These are phyloP conservation scores for Ispidina picta DNA, from an alignment of 2,797 vertebrate genomes.

Conservation along the genomic window DNA sequence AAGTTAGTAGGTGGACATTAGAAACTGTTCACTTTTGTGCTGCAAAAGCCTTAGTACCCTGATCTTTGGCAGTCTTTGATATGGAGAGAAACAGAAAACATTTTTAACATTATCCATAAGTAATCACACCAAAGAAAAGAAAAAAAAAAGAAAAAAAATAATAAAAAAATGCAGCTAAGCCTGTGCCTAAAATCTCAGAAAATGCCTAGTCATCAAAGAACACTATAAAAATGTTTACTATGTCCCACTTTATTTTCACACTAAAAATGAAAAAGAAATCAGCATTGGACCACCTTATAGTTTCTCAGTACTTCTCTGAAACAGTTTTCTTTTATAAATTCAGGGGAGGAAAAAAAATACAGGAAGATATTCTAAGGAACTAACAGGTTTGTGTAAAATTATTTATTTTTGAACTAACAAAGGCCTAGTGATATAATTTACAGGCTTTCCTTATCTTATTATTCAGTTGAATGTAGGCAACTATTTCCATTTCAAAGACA, in stretches of 20 bases:
- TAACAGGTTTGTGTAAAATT: not conserved
- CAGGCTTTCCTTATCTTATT: conserved; percentile 34
- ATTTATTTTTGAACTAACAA: conserved; percentile 19
- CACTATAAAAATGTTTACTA: not conserved
- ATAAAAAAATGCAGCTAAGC: not conserved
- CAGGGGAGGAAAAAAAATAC: not conserved
- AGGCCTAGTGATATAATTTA: not conserved
- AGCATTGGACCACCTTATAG: not conserved
- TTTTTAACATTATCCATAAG: not conserved
- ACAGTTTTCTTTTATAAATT: not conserved
- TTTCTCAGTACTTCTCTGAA: not conserved
- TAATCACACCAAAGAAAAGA: not conserved
- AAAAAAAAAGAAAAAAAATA: not conserved
- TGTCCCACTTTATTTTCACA: not conserved
- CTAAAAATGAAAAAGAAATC: not conserved
- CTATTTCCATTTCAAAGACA: conserved; percentile 39
- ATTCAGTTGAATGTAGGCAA: conserved; percentile 11
- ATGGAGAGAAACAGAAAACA: not conserved
- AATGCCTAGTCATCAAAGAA: not conserved
- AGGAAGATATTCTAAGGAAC: not conserved
- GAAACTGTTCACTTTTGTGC: not conserved
- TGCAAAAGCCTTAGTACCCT: not conserved
- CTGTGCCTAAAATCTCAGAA: not conserved
- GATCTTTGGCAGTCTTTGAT: not conserved
- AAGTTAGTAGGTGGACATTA: not conserved